A percentile compares a stretch with the other conserved stretches of the same genome.
These are phyloP conservation scores for Chaunax sp. DNA, from an alignment of 2,797 vertebrate genomes.

Conservation along the genomic window DNA sequence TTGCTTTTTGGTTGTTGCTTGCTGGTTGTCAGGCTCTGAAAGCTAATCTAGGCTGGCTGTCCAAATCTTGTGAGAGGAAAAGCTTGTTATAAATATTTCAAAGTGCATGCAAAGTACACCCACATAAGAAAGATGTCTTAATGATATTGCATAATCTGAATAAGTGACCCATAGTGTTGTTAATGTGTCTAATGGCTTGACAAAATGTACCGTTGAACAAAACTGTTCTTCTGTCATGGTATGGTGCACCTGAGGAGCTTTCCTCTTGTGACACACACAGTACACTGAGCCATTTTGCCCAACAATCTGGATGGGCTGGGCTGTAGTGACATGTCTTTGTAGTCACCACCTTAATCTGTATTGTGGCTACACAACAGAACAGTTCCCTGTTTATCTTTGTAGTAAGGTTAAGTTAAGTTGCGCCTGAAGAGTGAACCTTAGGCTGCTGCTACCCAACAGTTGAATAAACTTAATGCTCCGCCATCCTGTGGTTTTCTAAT, in stretches of 20 bases:
- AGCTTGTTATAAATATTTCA: conserved; percentile 53
- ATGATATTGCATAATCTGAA: conserved; percentile 4
- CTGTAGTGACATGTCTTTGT: background rate
- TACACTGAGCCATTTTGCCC: background rate
- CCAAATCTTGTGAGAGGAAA: conserved; percentile 57
- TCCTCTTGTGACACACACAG: background rate
- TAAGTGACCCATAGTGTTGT: conserved; percentile 7
- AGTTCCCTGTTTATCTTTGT: conserved; percentile 42
- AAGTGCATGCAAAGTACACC: conserved; percentile 26
- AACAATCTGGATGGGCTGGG: background rate
- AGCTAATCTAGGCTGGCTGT: conserved; percentile 38
- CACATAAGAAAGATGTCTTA: conserved; percentile 5
- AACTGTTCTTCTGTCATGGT: conserved; percentile 1
- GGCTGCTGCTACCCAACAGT: conserved; percentile 27
- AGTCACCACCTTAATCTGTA: conserved; percentile 6
- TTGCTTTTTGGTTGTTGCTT: conserved; percentile 45
- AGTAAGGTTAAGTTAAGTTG: conserved; percentile 26
- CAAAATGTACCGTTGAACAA: background rate
- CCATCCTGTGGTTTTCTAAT: conserved; percentile 37
- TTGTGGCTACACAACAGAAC: background rate
- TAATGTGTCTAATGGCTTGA: background rate
- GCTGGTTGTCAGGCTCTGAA: conserved; percentile 71
- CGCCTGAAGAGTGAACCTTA: conserved; percentile 37
- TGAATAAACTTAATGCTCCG: conserved; percentile 13
- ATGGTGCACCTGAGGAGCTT: background rate